These are phyloP conservation scores for Poecile montanus DNA, from an alignment of 2,797 vertebrate species.

Conservation along the genomic window DNA sequence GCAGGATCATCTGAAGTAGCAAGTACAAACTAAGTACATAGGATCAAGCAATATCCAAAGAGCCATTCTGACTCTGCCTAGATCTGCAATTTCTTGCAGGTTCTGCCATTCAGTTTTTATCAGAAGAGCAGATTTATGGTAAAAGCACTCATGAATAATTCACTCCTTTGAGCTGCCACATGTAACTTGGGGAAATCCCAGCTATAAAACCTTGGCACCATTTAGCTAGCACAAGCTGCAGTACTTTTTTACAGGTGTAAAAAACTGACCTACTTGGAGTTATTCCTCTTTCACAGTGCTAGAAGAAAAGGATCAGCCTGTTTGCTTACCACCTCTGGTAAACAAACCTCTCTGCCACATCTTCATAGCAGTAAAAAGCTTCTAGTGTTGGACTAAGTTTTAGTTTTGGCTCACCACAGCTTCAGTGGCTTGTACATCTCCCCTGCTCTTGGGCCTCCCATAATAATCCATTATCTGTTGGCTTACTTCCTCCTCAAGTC, in stretches of 20 bases:
- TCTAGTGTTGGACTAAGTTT: neutral
- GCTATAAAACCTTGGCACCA: slow-evolving; percentile 37
- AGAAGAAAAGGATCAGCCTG: neutral
- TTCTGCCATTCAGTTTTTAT: slow-evolving; percentile 26
- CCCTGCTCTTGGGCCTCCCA: neutral
- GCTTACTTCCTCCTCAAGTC: neutral
- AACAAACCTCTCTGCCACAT: neutral
- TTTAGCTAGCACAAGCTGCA: neutral
- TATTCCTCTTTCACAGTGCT: neutral
- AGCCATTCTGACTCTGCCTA: neutral
- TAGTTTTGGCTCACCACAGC: neutral
- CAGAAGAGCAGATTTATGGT: slow-evolving; percentile 38
- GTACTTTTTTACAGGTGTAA: slow-evolving; percentile 35
- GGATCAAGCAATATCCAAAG: neutral
- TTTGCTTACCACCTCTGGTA: neutral
- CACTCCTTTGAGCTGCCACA: slow-evolving; percentile 6
- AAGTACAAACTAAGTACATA: neutral
- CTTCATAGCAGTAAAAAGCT: neutral
- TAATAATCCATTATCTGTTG: neutral
- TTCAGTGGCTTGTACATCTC: neutral
- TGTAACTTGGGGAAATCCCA: slow-evolving; percentile 44
- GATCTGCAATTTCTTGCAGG: neutral
- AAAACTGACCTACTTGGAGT: slow-evolving; percentile 51
- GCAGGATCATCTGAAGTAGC: neutral
- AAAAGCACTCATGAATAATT: slow-evolving; percentile 60